Conservation (phyloP, 2,888 invertebrate genomes). For the Ferdinandea cuprea region DNA sequence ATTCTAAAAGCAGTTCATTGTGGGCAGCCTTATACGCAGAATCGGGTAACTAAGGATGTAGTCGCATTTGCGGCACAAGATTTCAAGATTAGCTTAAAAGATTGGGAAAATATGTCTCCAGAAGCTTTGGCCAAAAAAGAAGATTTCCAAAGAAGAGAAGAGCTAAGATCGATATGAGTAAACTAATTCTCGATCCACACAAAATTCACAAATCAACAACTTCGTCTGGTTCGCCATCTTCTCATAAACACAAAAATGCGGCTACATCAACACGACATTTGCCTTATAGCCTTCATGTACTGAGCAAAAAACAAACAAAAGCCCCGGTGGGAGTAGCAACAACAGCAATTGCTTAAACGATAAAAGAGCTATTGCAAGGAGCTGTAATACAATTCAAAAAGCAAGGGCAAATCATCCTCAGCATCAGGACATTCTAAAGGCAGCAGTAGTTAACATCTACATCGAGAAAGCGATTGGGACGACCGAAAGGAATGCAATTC, state of each 20-base stretch:
- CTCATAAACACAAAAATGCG: slow-evolving; percentile 46
- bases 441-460: slow-evolving; percentile 56
- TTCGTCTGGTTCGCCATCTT: slow-evolving; percentile 47
- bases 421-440: slow-evolving; percentile 54
- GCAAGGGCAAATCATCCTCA: slow-evolving; percentile 59
- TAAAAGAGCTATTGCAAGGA: slow-evolving; percentile 49
- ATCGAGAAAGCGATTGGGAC: slow-evolving; percentile 49
- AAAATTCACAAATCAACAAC: slow-evolving; percentile 79
- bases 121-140: slow-evolving; percentile 76
- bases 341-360: slow-evolving; percentile 44
- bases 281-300: neutral
- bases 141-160: slow-evolving; percentile 79
- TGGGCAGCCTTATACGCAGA: slow-evolving; percentile 89
- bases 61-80: slow-evolving; percentile 98
- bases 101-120: slow-evolving; percentile 62
- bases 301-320: slow-evolving; percentile 31
- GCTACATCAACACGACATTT: neutral
- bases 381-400: slow-evolving; percentile 43
- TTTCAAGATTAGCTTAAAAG: slow-evolving; percentile 85
- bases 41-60: slow-evolving; percentile 98
- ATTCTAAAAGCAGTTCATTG: slow-evolving; percentile 96
- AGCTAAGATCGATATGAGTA: slow-evolving; percentile 83
- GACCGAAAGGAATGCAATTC: slow-evolving; percentile 46
- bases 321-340: slow-evolving; percentile 28
- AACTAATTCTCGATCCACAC: slow-evolving; percentile 80